Evolutionary conservation across 2,113 vertebrate genomes (phyloP).

Genomic region (Hydrochoerus hydrochaeris): DNA sequence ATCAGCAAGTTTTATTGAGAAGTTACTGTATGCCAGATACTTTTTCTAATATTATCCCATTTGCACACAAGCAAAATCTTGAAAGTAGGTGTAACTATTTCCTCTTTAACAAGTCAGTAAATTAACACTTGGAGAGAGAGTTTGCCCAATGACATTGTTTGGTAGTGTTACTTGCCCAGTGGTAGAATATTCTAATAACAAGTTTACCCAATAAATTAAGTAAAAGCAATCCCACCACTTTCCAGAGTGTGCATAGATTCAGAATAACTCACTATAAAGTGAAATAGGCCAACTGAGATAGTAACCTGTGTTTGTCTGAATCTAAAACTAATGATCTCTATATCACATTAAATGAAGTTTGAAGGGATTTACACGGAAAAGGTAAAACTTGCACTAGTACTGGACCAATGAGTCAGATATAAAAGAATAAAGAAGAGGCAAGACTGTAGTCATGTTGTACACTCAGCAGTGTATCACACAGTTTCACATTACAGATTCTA

Average conservation of each 20-base stretch:
- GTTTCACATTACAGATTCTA: constrained; percentile 61
- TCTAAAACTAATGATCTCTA: not conserved
- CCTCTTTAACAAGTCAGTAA: not conserved
- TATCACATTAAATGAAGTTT: not conserved
- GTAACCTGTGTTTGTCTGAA: not conserved
- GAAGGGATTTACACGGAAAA: not conserved
- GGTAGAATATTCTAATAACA: not conserved
- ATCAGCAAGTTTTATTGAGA: not conserved
- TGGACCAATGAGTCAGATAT: not conserved
- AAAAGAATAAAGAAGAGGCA: not conserved
- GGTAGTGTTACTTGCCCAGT: not conserved
- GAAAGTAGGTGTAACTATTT: not conserved
- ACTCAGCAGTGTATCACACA: not conserved
- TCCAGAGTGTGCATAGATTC: not conserved
- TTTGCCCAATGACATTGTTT: not conserved
- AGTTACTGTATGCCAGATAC: not conserved
- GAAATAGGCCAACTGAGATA: not conserved
- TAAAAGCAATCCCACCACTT: not conserved
- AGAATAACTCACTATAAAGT: not conserved
- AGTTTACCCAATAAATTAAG: not conserved
- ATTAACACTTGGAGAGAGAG: not conserved
- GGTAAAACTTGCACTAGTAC: not conserved
- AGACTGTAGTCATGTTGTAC: not conserved
- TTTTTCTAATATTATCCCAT: not conserved
- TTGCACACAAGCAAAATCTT: constrained; percentile 30